These are phyloP conservation scores for Mellilla xanthometata DNA, from an alignment of 2,888 invertebrate genomes.

Conservation along the genomic window DNA sequence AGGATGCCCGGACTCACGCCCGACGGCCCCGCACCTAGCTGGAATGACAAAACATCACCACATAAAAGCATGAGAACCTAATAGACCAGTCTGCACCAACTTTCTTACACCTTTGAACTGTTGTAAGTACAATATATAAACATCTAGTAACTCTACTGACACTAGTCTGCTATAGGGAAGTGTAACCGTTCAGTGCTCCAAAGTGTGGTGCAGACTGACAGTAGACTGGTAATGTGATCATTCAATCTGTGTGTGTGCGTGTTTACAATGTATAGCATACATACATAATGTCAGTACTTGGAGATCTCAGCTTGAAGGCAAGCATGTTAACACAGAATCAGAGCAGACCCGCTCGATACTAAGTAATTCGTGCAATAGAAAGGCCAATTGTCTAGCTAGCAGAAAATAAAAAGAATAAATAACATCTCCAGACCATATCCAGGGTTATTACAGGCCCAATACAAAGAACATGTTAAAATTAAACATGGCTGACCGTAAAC, in stretches of 20 bases:
- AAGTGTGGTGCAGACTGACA: background rate
- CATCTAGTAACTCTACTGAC: too few species aligned
- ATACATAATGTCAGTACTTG: conserved; percentile 7
- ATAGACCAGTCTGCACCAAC: background rate
- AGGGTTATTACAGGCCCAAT: conserved; percentile 23
- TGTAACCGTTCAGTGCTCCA: background rate
- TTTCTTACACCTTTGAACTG: background rate
- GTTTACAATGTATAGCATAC: conserved; percentile 4
- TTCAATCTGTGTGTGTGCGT: conserved; percentile 1
- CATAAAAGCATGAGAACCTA: too few species aligned
- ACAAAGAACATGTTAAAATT: conserved; percentile 16
- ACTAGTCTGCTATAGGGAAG: too few species aligned
- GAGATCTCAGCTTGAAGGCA: conserved; percentile 6
- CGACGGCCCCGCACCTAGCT: conserved; percentile 82
- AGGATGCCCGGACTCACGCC: conserved; percentile 83
- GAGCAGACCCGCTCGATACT: conserved; percentile 3
- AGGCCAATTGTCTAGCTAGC: conserved; percentile 11
- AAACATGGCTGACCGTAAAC: conserved; percentile 13
- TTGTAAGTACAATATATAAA: too few species aligned
- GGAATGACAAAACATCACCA: conserved; percentile 22
- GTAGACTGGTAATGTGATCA: background rate
- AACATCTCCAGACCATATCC: conserved; percentile 1
- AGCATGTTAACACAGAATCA: conserved; percentile 16
- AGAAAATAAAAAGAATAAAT: conserved; percentile 5
- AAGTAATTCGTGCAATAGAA: conserved; percentile 14